A percentile compares a stretch with the other conserved stretches of the same genome.
Conservation (phyloP, 2,888 invertebrate genomes). For the Idaea aversata region DNA sequence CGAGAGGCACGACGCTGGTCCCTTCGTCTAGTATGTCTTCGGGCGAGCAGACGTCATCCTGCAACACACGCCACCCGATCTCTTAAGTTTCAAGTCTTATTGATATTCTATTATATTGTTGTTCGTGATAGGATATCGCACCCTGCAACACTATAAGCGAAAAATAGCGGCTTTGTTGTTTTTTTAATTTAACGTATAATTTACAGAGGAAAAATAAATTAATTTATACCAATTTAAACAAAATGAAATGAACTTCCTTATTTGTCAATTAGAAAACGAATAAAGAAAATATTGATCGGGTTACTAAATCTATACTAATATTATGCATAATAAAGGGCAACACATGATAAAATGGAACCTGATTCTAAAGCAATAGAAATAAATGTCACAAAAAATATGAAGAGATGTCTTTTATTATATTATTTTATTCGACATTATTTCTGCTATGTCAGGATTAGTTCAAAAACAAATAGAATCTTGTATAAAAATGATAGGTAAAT, state of each 20-base stretch:
- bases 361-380: no score
- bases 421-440: not conserved
- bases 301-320: no score
- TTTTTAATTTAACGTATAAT: not conserved
- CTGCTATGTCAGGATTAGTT: not conserved
- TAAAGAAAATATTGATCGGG: no score
- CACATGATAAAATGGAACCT: no score
- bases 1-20: conserved; percentile 54
- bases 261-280: not conserved
- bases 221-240: not conserved
- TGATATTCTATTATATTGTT: conserved; percentile 31
- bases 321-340: no score
- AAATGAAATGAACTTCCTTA: no score
- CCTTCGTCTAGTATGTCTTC: conserved; percentile 75
- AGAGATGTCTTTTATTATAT: no score
- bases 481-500: not conserved
- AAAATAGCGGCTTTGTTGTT: conserved; percentile 30
- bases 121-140: conserved; percentile 61
- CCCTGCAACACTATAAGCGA: conserved; percentile 65
- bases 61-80: conserved; percentile 82
- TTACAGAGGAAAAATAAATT: not conserved
- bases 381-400: no score
- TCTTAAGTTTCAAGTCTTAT: conserved; percentile 50
- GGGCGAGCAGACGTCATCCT: conserved; percentile 84
- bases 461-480: conserved; percentile 7